phyloP scores from a whole-genome alignment of 2,888 invertebrate genomes.

The Apomyelois bistriatella region DNA sequence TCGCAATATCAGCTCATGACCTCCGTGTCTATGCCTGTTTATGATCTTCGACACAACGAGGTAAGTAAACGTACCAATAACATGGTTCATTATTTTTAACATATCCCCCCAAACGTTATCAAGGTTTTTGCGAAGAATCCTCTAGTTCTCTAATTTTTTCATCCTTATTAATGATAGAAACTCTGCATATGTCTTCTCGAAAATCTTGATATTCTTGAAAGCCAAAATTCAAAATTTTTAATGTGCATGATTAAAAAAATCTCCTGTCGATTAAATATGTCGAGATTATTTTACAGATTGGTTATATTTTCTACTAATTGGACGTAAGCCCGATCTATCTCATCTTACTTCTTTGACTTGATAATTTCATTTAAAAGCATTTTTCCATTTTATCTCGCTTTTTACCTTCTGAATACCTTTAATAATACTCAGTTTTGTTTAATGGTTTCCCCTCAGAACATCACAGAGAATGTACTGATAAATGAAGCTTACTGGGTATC shows the following conservation, averaged over 20 bases:
- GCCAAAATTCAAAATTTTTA: constrained; percentile 46
- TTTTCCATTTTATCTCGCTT: constrained; percentile 40
- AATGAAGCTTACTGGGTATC: constrained; percentile 96
- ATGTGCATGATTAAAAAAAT: constrained; percentile 55
- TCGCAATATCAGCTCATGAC: constrained; percentile 91
- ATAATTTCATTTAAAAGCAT: constrained; percentile 22
- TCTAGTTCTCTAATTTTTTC: too few species aligned
- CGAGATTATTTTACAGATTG: constrained; percentile 64
- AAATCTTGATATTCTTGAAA: constrained; percentile 34
- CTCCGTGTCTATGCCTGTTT: constrained; percentile 95
- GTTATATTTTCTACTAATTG: constrained; percentile 63
- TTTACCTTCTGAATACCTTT: constrained; percentile 50
- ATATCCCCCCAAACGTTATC: constrained; percentile 27
- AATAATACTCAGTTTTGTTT: constrained; percentile 76
- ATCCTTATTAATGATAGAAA: neutral
- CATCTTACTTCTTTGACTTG: constrained; percentile 34
- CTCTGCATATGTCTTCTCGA: constrained; percentile 25
- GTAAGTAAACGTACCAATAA: constrained; percentile 71
- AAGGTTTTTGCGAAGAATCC: constrained; percentile 27
- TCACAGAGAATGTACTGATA: constrained; percentile 96
- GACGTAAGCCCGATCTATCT: constrained; percentile 64
- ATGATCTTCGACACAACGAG: constrained; percentile 91
- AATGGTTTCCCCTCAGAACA: constrained; percentile 91
- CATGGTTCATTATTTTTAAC: constrained; percentile 18
- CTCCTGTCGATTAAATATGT: constrained; percentile 37